These are phyloP conservation scores for Brachyalestes nurse DNA, from an alignment of 2,797 vertebrate genomes.

Conservation along the genomic window DNA sequence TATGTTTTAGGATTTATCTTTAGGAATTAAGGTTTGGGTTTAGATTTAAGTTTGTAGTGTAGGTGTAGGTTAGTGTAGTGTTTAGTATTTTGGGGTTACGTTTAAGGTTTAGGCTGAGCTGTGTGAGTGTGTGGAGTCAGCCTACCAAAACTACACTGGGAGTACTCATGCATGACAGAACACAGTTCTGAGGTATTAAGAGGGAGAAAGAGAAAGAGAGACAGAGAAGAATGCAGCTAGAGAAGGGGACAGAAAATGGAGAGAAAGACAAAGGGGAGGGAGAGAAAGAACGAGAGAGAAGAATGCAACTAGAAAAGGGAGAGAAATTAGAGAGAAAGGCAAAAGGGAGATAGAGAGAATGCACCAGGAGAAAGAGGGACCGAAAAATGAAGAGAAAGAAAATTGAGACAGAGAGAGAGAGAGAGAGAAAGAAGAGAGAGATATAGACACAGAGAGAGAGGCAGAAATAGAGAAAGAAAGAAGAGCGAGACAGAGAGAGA, in stretches of 20 bases:
- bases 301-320: not conserved
- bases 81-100: too few relatives aligned
- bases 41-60: too few relatives aligned
- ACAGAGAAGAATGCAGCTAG: too few relatives aligned
- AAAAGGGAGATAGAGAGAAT: not conserved
- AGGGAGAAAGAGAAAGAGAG: not conserved
- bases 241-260: conserved; percentile 33
- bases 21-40: too few relatives aligned
- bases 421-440: not conserved
- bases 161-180: too few relatives aligned
- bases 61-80: too few relatives aligned
- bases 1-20: too few relatives aligned
- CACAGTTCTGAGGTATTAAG: too few relatives aligned
- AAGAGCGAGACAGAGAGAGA: not conserved
- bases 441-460: not conserved
- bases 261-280: not conserved
- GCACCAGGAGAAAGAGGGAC: not conserved
- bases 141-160: too few relatives aligned
- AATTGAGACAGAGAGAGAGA: not conserved
- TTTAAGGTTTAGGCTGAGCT: too few relatives aligned
- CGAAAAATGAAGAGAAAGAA: not conserved
- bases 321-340: not conserved
- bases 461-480: not conserved
- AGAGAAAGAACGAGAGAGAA: not conserved
- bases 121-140: too few relatives aligned